Base-by-base conservation (phyloP, 2,888 invertebrate species). In the Drosophila dives region DNA sequence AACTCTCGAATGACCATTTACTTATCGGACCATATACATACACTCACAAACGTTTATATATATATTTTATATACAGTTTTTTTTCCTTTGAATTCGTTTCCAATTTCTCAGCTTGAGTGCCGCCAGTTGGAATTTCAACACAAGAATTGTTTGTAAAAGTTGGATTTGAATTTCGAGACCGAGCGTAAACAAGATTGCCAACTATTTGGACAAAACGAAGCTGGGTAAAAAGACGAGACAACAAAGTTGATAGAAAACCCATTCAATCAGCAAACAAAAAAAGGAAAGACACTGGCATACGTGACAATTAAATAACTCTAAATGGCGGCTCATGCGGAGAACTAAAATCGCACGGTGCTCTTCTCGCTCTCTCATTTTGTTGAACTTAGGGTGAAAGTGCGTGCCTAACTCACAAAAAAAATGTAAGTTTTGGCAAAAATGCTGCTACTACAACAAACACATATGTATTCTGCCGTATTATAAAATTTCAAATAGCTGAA, bases 281-380 rank as follows among this genome's bases (percentile, higher is more conserved):
- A 67, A 33, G 54, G 50, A 76, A 59, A 64, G 62, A 64, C 54
- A 63, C 66, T 76, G 86, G 86, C 66, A 50, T 88, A 86, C 86
- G 86, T 90, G 86, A 79, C 90, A 66, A 77, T 56, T 59, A 15
- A 65, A 53, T 26, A 65, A 67, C 65, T 65, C 56, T 56, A 32
- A 61, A 89, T 86, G 90, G 90, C 88, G 70, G 55, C 56, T 59
- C 53, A 36, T 36, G 11, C 42, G 58, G 56, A 53, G 58, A 48
- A 48, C 56, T n/a, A 32, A 56, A 20, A 32, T n/a, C 11, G 40
- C 23, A 49, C 6, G 58, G 5, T 56, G 17, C 56, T 42, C 48
- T 53, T 15, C 53, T 45, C 42, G 33, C 17, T 54, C 23, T 49
- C 1, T 55, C 1, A 15, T n/a, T 50, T 29, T 29, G 2, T 20